These are phyloP conservation scores for Spizaetus ornatus DNA, from an alignment of 2,113 vertebrate species.

Conservation along the genomic window DNA sequence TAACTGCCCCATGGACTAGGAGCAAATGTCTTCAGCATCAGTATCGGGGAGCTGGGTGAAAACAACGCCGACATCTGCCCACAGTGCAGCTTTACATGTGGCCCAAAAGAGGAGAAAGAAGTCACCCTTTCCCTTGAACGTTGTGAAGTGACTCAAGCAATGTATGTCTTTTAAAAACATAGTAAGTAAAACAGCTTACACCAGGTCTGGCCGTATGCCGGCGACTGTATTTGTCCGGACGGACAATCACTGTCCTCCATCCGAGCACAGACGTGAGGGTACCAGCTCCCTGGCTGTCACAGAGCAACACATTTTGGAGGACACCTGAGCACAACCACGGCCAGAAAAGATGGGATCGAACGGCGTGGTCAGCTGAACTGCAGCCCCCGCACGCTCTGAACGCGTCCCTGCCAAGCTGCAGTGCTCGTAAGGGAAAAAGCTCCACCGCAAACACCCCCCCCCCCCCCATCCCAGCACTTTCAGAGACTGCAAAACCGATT, in stretches of 20 bases:
- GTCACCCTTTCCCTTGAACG: fast-evolving
- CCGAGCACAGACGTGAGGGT: fast-evolving
- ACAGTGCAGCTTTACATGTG: fast-evolving
- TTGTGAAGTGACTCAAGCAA: fast-evolving
- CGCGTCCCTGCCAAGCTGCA: background rate
- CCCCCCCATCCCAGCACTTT: too few species aligned
- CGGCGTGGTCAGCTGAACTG: fast-evolving
- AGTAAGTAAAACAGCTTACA: background rate
- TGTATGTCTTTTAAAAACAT: fast-evolving
- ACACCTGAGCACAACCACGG: fast-evolving
- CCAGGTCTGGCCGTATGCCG: fast-evolving
- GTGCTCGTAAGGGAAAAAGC: background rate
- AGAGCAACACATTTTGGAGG: background rate
- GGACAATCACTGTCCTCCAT: fast-evolving
- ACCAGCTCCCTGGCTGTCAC: background rate
- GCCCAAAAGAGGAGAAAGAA: background rate
- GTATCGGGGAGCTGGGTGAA: fast-evolving
- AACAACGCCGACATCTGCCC: background rate
- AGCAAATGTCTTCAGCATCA: background rate
- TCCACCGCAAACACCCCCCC: background rate
- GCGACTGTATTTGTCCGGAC: fast-evolving
- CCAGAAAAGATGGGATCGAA: fast-evolving
- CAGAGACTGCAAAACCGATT: background rate
- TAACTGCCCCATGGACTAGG: fast-evolving
- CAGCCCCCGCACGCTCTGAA: fast-evolving